Evolutionary conservation across 2,888 invertebrate species (phyloP).

Genomic region (Lutraria lutraria): DNA sequence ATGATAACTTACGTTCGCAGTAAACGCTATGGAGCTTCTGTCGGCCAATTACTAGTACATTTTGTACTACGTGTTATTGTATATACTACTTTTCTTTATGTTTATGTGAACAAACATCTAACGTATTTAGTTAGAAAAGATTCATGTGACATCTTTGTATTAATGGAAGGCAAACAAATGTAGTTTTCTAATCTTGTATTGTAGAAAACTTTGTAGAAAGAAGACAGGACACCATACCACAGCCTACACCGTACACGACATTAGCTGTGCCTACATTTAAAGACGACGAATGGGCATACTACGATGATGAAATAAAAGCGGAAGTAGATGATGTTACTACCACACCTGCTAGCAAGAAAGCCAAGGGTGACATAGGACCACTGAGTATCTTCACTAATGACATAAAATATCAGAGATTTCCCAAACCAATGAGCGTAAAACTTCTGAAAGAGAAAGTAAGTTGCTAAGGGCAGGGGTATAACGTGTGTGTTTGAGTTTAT

Average conservation of each 20-base stretch:
- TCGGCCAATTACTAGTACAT: too few species aligned
- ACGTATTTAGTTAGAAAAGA: too few species aligned
- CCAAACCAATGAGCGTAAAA: conserved; percentile 56
- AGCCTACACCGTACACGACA: not conserved
- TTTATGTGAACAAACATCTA: too few species aligned
- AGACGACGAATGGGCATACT: not conserved
- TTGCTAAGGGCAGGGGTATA: not conserved
- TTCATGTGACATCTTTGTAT: too few species aligned
- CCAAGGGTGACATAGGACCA: conserved; percentile 57
- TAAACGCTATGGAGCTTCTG: too few species aligned
- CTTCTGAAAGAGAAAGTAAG: conserved; percentile 58
- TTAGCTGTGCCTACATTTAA: not conserved
- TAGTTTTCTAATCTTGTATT: not conserved
- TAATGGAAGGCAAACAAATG: too few species aligned
- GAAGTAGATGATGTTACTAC: not conserved
- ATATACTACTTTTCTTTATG: too few species aligned
- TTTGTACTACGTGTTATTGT: too few species aligned
- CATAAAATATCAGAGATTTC: conserved; percentile 64
- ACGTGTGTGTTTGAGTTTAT: too few species aligned
- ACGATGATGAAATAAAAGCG: not conserved
- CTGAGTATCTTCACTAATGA: conserved; percentile 61
- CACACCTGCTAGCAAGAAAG: not conserved
- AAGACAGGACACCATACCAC: not conserved
- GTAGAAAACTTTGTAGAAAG: not conserved
- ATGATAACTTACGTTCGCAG: too few species aligned